phyloP scores from a whole-genome alignment of 2,888 invertebrate species.

The Hymenopus coronatus region DNA sequence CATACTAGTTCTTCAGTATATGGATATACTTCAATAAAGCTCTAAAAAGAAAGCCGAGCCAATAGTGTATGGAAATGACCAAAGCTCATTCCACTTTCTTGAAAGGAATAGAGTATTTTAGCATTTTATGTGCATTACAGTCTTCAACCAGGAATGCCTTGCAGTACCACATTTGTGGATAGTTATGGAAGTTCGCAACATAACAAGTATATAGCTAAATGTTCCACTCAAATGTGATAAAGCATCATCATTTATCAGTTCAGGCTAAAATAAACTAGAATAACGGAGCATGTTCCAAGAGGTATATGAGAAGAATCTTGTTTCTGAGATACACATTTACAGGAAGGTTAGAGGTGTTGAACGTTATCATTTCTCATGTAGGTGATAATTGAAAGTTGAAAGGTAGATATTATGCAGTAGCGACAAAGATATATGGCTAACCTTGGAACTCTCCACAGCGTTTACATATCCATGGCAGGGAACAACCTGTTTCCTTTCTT shows the following conservation, averaged over 20 bases:
- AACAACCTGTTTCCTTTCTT: not conserved
- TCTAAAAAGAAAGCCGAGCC: no score
- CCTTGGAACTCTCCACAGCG: not conserved
- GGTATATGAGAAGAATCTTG: not conserved
- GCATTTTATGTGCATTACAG: no score
- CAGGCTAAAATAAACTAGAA: not conserved
- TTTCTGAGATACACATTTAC: not conserved
- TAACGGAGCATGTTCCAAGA: not conserved
- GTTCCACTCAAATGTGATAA: not conserved
- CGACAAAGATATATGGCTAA: not conserved
- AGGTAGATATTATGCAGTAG: not conserved
- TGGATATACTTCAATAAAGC: no score
- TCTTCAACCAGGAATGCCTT: no score
- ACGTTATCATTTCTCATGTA: conserved; percentile 22
- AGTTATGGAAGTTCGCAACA: no score
- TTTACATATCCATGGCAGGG: not conserved
- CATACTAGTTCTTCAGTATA: no score
- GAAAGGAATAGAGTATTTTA: no score
- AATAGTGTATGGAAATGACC: no score
- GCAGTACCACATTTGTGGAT: no score
- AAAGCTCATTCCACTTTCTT: no score
- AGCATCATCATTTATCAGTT: not conserved
- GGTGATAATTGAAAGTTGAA: conserved; percentile 24
- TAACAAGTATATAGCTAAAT: no score
- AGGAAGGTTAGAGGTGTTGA: conserved; percentile 2